Conservation (phyloP, 2,888 invertebrate species). For the Melinaea menophilus region DNA sequence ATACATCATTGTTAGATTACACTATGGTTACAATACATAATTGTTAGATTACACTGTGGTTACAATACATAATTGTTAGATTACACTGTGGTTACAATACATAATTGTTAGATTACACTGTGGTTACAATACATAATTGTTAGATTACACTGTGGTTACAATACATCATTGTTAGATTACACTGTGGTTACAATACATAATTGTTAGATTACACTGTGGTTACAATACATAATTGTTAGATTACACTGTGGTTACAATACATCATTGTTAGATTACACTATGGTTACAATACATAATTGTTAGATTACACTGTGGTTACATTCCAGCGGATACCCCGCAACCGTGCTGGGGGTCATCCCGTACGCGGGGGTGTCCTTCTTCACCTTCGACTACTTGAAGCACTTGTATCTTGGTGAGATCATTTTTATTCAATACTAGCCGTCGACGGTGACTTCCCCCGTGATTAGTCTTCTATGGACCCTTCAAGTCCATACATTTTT, state of each 20-base stretch:
- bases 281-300: background rate
- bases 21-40: background rate
- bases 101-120: conserved; percentile 23
- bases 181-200: background rate
- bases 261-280: conserved; percentile 23
- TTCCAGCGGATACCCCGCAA: conserved; percentile 89
- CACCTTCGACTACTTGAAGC: conserved; percentile 96
- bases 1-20: conserved; percentile 30
- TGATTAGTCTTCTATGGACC: too few species aligned
- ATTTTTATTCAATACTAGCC: background rate
- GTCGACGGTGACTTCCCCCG: background rate
- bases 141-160: too few species aligned
- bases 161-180: too few species aligned
- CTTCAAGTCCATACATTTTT: too few species aligned
- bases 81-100: conserved; percentile 16
- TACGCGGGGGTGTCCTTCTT: conserved; percentile 98
- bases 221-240: too few species aligned
- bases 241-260: conserved; percentile 16
- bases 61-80: too few species aligned
- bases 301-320: background rate
- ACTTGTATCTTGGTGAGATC: conserved; percentile 82
- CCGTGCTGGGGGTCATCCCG: conserved; percentile 95
- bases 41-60: conserved; percentile 30
- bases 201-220: conserved; percentile 36
- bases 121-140: background rate